Percentiles rank a stretch among this genome's conserved stretches.
These are phyloP conservation scores for Hylia prasina DNA, from an alignment of 2,113 vertebrate genomes.

Conservation along the genomic window DNA sequence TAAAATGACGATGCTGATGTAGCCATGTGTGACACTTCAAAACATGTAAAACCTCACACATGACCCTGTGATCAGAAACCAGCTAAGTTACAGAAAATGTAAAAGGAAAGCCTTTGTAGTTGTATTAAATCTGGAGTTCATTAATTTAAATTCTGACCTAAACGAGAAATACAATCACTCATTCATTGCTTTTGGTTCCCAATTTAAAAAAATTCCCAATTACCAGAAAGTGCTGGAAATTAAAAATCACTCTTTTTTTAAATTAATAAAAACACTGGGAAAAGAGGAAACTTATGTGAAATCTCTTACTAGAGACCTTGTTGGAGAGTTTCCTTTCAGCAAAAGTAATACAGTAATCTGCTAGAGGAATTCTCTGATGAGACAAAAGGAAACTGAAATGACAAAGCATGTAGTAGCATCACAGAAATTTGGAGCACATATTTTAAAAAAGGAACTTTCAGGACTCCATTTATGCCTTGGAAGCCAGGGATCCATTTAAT, in stretches of 20 bases:
- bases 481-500: neutral
- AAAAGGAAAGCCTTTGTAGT: neutral
- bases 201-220: neutral
- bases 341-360: neutral
- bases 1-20: neutral
- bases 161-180: neutral
- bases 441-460: neutral
- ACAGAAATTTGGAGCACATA: neutral
- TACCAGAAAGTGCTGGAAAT: neutral
- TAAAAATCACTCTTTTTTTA: neutral
- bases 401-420: neutral
- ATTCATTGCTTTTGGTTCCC: neutral
- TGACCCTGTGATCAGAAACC: neutral
- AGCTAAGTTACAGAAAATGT: neutral
- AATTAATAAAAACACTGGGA: neutral
- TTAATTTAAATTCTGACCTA: neutral
- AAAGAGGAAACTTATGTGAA: neutral
- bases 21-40: neutral
- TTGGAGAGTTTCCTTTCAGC: neutral
- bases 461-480: neutral
- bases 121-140: neutral
- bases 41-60: neutral
- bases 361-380: neutral
- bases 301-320: neutral
- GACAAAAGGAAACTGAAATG: neutral